These are phyloP conservation scores for Aythya fuligula DNA, from an alignment of 2,797 vertebrate genomes.

Conservation along the genomic window DNA sequence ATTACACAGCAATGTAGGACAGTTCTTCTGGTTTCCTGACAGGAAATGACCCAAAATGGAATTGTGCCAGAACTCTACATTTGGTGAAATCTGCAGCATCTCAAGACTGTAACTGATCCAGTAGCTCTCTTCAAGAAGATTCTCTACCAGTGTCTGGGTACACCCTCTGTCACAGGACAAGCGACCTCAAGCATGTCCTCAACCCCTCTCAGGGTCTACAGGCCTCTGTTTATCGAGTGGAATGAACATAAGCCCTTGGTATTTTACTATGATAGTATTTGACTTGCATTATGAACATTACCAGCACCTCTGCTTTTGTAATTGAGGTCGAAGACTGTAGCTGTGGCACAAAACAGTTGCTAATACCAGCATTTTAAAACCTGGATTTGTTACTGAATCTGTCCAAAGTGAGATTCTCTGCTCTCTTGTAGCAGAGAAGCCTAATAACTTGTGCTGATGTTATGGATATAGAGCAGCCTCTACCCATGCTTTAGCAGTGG, in stretches of 20 bases:
- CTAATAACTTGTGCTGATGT: neutral
- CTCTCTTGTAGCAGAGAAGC: neutral
- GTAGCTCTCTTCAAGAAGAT: neutral
- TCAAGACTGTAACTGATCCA: neutral
- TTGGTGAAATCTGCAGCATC: neutral
- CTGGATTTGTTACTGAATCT: neutral
- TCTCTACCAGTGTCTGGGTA: neutral
- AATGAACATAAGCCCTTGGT: neutral
- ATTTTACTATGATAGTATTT: neutral
- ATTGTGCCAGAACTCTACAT: neutral
- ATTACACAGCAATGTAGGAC: neutral
- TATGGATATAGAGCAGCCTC: neutral
- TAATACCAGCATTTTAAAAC: neutral
- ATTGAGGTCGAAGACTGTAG: neutral
- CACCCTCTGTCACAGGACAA: neutral
- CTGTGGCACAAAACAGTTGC: neutral
- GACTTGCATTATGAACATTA: neutral
- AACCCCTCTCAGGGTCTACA: neutral
- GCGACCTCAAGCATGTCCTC: neutral
- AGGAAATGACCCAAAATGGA: neutral
- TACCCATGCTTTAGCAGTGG: neutral
- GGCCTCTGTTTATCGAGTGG: neutral
- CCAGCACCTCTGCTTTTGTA: neutral
- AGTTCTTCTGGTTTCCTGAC: neutral
- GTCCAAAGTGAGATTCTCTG: neutral